Conservation (phyloP, 2,113 vertebrate species). For the Lontra canadensis region DNA sequence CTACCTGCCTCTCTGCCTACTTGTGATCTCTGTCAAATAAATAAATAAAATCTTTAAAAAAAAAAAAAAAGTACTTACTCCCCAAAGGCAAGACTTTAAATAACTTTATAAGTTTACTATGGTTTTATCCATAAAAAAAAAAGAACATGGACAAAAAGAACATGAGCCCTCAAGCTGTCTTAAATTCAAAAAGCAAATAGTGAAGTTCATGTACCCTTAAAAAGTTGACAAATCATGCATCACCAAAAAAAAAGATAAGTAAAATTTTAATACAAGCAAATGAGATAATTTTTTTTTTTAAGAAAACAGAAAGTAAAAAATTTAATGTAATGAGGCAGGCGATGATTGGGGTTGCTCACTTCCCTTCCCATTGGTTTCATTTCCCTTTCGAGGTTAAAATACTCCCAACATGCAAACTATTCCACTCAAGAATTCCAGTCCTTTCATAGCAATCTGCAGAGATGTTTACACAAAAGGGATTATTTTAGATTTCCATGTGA, state of each 20-base stretch:
- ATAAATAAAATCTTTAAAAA: no score
- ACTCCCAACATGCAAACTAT: slow-evolving; percentile 31
- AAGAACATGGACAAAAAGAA: background rate
- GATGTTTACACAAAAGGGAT: background rate
- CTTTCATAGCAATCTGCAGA: background rate
- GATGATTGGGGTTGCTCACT: background rate
- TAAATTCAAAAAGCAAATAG: background rate
- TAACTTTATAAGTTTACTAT: background rate
- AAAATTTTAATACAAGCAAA: slow-evolving; percentile 21
- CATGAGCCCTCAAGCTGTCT: background rate
- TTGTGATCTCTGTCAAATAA: no score
- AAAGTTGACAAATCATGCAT: background rate
- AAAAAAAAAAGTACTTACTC: background rate
- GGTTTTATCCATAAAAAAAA: background rate
- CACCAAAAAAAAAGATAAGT: background rate
- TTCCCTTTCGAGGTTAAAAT: slow-evolving; percentile 29
- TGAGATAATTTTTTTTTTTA: background rate
- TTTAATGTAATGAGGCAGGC: background rate
- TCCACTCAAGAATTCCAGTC: background rate
- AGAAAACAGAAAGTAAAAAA: slow-evolving; percentile 31
- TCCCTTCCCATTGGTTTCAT: slow-evolving; percentile 55
- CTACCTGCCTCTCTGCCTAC: no score
- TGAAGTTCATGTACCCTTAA: background rate
- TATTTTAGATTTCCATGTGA: background rate
- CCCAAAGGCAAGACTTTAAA: background rate